Evolutionary conservation across 2,113 vertebrate genomes (phyloP).

Genomic region (Symphodus melops): DNA sequence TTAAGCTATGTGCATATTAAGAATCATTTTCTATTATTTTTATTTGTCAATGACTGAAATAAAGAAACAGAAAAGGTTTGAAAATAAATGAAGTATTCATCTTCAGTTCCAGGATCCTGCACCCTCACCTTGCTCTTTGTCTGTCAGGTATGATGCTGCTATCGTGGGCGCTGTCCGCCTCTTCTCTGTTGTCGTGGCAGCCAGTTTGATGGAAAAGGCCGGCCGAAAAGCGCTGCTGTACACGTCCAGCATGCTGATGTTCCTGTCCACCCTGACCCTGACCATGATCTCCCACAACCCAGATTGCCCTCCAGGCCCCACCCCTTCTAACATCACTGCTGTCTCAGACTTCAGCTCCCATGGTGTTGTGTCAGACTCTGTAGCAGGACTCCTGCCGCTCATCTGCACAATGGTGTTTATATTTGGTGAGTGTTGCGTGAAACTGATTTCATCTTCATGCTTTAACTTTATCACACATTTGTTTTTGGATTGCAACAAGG

Average conservation of each 20-base stretch:
- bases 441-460: not conserved
- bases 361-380: not conserved
- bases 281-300: slow-evolving; percentile 82
- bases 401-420: slow-evolving; percentile 91
- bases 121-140: not conserved
- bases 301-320: slow-evolving; percentile 23
- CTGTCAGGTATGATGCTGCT: slow-evolving; percentile 85
- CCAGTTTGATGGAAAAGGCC: slow-evolving; percentile 90
- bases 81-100: too few relatives aligned
- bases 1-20: too few relatives aligned
- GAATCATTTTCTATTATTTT: too few relatives aligned
- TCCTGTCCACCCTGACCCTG: slow-evolving; percentile 85
- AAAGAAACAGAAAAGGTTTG: not conserved
- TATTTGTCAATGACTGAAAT: not conserved
- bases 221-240: slow-evolving; percentile 93
- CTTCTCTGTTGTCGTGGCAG: slow-evolving; percentile 85
- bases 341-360: slow-evolving; percentile 24
- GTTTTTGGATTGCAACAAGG: too few relatives aligned
- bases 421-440: slow-evolving; percentile 85
- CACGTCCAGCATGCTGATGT: slow-evolving; percentile 90
- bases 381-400: slow-evolving; percentile 84
- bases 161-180: slow-evolving; percentile 90
- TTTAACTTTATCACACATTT: not conserved
- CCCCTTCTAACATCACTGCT: slow-evolving; percentile 45
- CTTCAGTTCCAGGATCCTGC: too few relatives aligned